Conservation (phyloP, 2,888 invertebrate species). For the Galeopsomyia nigrocyanea region DNA sequence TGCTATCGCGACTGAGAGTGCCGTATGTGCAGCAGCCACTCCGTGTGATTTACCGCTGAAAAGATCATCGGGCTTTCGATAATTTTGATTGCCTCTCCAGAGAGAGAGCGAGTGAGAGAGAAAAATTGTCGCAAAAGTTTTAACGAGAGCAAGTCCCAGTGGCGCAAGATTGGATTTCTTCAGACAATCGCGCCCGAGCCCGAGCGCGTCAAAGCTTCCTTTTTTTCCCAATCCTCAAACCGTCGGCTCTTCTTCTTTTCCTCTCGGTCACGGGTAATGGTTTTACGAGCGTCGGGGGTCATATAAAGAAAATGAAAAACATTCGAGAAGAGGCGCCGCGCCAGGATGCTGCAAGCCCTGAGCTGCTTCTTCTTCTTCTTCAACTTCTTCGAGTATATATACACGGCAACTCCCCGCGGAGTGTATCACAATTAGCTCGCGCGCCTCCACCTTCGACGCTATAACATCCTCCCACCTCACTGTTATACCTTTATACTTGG, state of each 20-base stretch:
- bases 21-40: not conserved
- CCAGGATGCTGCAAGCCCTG: slow-evolving; percentile 24
- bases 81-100: not conserved
- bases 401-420: slow-evolving; percentile 62
- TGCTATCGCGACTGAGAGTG: not conserved
- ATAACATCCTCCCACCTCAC: not conserved
- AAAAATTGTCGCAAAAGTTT: slow-evolving; percentile 25
- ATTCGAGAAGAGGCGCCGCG: slow-evolving; percentile 62
- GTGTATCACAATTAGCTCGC: slow-evolving; percentile 66
- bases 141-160: too few species aligned
- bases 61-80: too few species aligned
- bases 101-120: slow-evolving; percentile 11
- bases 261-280: slow-evolving; percentile 89
- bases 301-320: slow-evolving; percentile 93
- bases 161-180: slow-evolving; percentile 58
- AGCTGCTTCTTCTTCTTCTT: slow-evolving; percentile 58
- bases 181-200: slow-evolving; percentile 53
- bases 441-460: slow-evolving; percentile 34
- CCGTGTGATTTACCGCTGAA: not conserved
- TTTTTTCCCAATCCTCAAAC: slow-evolving; percentile 51
- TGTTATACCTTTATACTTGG: too few species aligned
- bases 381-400: slow-evolving; percentile 51
- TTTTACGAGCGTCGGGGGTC: slow-evolving; percentile 88
- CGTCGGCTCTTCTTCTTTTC: slow-evolving; percentile 59
- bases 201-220: slow-evolving; percentile 55